Base-by-base conservation (phyloP, 2,888 invertebrate species). In the Andrena marginata region DNA sequence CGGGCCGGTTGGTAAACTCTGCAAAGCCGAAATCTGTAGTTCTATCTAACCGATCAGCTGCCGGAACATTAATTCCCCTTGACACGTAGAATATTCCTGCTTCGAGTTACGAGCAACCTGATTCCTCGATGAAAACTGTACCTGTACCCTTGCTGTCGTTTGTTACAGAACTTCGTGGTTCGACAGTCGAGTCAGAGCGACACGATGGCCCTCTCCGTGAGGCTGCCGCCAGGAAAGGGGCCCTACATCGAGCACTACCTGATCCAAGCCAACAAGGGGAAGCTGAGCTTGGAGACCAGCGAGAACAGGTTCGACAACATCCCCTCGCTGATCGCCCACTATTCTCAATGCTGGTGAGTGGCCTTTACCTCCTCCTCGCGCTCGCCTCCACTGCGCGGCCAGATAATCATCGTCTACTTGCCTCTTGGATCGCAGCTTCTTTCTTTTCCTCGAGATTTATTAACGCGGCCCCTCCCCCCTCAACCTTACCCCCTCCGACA, bases 201-300 rank as follows among this genome's bases (percentile, higher is more conserved):
- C 90, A 98, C 99, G 72, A 98, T 99, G 98, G 99, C 99, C 56
- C 96, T 99, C 87, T 98, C 98, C 65, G 98, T 99, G 64, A 97
- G 98, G 13, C 95, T 98, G 84, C 98, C 98, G 0, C 96, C 96
- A 26, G 97, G 97, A 90, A 97, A 97, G 91, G 97, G 98, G 1
- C 97, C 98, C 8, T 98, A 98, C 94, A 98, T 99, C 92, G 99
- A 99, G 93, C 99, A 99, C 94, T 99, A 99, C 95, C 96, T 99
- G 91, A 98, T 99, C 89, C 98, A 98, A 94, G 97, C 98, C 20
- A 96, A 96, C 67, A 96, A 96, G 59, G 97, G 97, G 71, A 96
- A 97, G 89, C 95, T 99, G 84, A 97, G 98, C 71, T 95, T 99
- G 87, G 99, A 99, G 94, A 98, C 98, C 79, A 99, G 99, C 49